phyloP scores from a whole-genome alignment of 2,113 vertebrate species.

The Sporophila hypoxantha region DNA sequence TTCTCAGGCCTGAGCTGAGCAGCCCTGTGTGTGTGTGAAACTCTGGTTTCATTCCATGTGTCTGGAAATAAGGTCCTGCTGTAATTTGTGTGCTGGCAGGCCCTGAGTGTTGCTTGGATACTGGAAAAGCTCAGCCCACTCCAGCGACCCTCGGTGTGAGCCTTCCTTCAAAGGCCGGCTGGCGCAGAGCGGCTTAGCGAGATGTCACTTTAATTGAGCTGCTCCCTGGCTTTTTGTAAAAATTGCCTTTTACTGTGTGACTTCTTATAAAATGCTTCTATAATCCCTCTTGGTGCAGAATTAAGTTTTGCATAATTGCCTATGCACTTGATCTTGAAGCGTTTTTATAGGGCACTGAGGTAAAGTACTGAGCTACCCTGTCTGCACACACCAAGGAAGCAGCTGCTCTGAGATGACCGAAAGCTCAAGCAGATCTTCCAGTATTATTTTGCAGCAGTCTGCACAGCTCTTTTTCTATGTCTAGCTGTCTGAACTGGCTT shows the following conservation, averaged over 20 bases:
- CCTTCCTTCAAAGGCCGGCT: neutral
- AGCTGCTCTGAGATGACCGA: neutral
- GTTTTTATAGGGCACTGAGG: neutral
- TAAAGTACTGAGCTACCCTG: neutral
- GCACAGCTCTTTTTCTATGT: neutral
- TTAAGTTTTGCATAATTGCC: slow-evolving; percentile 26
- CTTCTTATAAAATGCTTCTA: neutral
- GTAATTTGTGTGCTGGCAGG: neutral
- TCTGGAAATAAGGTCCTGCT: neutral
- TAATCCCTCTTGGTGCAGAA: slow-evolving; percentile 24
- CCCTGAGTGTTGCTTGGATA: slow-evolving; percentile 58
- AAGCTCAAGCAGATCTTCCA: neutral
- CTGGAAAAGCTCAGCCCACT: neutral
- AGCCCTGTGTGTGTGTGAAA: neutral
- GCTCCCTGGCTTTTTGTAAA: neutral
- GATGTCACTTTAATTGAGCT: slow-evolving; percentile 26
- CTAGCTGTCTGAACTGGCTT: neutral
- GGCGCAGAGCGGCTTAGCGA: neutral
- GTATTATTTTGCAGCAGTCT: neutral
- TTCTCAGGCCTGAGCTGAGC: neutral
- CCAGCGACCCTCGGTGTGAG: neutral
- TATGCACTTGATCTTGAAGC: neutral
- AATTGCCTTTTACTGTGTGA: neutral
- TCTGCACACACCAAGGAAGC: neutral
- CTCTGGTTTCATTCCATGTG: neutral